Evolutionary conservation across 2,113 vertebrate genomes (phyloP).

Genomic region (Geococcyx californianus): DNA sequence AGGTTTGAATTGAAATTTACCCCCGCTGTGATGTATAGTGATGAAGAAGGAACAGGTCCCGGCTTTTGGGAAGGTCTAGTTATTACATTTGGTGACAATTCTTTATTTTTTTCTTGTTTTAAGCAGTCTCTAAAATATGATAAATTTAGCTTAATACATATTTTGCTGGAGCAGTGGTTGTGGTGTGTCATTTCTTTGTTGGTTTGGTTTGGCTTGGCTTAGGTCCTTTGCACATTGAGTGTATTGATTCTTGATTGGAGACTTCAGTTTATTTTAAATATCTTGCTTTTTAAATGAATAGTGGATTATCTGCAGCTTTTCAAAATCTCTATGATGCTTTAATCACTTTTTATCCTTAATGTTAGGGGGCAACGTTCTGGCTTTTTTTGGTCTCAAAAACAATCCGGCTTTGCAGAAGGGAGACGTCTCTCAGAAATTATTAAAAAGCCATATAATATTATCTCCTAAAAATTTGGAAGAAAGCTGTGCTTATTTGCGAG

Average conservation of each 20-base stretch:
- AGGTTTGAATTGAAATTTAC: background rate
- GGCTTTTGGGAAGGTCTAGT: background rate
- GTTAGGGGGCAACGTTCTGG: background rate
- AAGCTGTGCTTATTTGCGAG: background rate
- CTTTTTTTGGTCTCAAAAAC: background rate
- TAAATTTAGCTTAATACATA: background rate
- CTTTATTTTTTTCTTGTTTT: background rate
- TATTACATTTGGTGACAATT: background rate
- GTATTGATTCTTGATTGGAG: background rate
- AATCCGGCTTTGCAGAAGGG: background rate
- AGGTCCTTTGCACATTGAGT: background rate
- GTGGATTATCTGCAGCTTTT: background rate
- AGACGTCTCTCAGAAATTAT: background rate
- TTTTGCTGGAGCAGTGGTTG: background rate
- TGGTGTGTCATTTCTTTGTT: background rate
- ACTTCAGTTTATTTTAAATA: background rate
- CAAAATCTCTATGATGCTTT: background rate
- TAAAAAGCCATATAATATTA: background rate
- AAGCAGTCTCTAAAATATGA: background rate
- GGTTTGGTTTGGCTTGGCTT: background rate
- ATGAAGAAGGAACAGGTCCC: background rate
- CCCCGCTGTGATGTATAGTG: rapidly evolving
- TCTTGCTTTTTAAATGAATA: background rate
- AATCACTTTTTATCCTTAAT: background rate
- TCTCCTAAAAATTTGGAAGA: background rate